A percentile compares a stretch with the other conserved stretches of the same genome.
Conservation (phyloP, 2,888 invertebrate species). For the Chaitophorus viminalis region DNA sequence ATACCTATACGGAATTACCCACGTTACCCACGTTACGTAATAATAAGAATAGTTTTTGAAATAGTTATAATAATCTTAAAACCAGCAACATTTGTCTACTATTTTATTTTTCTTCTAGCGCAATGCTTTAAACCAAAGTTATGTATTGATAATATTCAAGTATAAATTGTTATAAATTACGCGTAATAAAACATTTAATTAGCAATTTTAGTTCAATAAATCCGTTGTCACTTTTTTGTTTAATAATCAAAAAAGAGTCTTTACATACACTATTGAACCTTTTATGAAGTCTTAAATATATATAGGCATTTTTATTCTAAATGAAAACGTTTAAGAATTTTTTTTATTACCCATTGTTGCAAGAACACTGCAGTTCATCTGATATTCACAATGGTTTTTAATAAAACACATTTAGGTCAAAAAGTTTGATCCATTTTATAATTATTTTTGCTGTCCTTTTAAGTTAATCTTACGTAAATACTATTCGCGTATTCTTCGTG, state of each 20-base stretch:
- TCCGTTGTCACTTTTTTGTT: not conserved
- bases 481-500: not conserved
- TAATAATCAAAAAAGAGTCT: not conserved
- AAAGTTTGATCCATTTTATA: not conserved
- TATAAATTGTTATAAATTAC: not conserved
- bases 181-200: not conserved
- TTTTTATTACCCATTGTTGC: not conserved
- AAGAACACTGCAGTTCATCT: not conserved
- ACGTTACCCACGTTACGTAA: too few species aligned
- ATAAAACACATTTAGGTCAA: not conserved
- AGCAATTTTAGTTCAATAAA: not conserved
- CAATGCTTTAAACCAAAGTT: not conserved
- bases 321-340: not conserved
- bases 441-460: not conserved
- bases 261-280: too few species aligned
- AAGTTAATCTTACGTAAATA: not conserved
- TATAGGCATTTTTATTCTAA: not conserved
- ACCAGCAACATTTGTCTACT: not conserved
- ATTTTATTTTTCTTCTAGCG: not conserved
- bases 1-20: too few species aligned
- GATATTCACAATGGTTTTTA: not conserved
- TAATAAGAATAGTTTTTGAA: too few species aligned
- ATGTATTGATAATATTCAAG: not conserved
- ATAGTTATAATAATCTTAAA: not conserved
- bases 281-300: too few species aligned